These are phyloP conservation scores for Arvicola amphibius DNA, from an alignment of 2,797 vertebrate genomes.

Conservation along the genomic window DNA sequence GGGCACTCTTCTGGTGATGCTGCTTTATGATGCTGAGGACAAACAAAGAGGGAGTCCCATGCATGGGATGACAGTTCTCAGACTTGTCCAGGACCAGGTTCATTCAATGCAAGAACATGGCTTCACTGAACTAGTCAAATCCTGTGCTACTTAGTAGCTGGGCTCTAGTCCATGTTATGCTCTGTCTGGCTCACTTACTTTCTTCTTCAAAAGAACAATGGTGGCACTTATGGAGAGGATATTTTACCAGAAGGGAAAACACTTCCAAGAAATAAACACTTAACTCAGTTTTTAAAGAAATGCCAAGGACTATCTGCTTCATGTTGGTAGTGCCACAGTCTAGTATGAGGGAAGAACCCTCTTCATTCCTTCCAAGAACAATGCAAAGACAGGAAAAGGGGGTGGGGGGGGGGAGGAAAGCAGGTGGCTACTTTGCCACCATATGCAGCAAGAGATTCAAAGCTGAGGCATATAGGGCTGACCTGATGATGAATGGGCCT, in stretches of 20 bases:
- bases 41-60: background rate
- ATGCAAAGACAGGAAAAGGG: background rate
- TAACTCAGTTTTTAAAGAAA: background rate
- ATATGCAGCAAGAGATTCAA: fast-evolving
- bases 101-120: background rate
- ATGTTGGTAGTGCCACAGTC: fast-evolving
- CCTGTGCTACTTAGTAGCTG: background rate
- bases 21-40: background rate
- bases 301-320: background rate
- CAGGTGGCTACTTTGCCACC: background rate
- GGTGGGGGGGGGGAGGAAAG: background rate
- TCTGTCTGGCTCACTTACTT: background rate
- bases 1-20: background rate
- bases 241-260: slow-evolving; percentile 65
- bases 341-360: background rate
- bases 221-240: slow-evolving; percentile 44
- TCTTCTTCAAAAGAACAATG: slow-evolving; percentile 49
- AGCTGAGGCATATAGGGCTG: background rate
- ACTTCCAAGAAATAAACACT: slow-evolving; percentile 58
- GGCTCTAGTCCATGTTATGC: background rate
- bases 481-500: slow-evolving; percentile 98
- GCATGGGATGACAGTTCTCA: background rate
- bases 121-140: background rate
- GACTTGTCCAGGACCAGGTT: fast-evolving
- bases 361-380: background rate